Percentiles rank a stretch among this genome's conserved stretches.
phyloP scores from a whole-genome alignment of 2,888 invertebrate species.

The Ceratothoa steindachneri region DNA sequence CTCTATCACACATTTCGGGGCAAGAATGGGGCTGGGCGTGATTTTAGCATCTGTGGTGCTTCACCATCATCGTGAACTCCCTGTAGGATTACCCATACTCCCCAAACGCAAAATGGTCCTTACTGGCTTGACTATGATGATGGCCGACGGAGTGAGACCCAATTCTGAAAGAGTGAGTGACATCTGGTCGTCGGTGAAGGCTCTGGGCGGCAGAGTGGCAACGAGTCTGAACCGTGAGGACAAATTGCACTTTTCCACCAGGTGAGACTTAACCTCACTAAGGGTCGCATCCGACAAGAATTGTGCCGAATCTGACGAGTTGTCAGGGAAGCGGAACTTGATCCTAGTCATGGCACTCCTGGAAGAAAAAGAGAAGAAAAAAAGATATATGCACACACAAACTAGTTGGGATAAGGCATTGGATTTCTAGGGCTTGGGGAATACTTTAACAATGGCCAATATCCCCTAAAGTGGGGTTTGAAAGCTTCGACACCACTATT shows the following conservation, averaged over 20 bases:
- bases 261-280: slow-evolving; percentile 58
- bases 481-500: no score
- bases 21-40: no score
- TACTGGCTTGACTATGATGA: slow-evolving; percentile 26
- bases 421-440: no score
- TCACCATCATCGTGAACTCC: no score
- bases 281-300: slow-evolving; percentile 68
- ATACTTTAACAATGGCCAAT: no score
- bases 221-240: slow-evolving; percentile 44
- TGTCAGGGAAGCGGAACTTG: slow-evolving; percentile 82
- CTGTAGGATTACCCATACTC: no score
- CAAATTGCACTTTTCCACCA: slow-evolving; percentile 58
- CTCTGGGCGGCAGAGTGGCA: slow-evolving; percentile 32
- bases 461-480: no score
- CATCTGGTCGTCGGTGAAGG: slow-evolving; percentile 36
- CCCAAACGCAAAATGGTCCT: no score
- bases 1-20: no score
- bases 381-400: no score
- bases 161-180: slow-evolving; percentile 25
- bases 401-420: no score
- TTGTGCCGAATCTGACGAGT: slow-evolving; percentile 67
- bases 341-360: slow-evolving; percentile 56
- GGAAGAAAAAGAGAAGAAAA: not conserved
- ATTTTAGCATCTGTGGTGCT: no score
- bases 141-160: slow-evolving; percentile 43